A percentile compares a stretch with the other conserved stretches of the same genome.
Evolutionary conservation across 2,888 invertebrate genomes (phyloP).

Genomic region (Esperia sulphurella): DNA sequence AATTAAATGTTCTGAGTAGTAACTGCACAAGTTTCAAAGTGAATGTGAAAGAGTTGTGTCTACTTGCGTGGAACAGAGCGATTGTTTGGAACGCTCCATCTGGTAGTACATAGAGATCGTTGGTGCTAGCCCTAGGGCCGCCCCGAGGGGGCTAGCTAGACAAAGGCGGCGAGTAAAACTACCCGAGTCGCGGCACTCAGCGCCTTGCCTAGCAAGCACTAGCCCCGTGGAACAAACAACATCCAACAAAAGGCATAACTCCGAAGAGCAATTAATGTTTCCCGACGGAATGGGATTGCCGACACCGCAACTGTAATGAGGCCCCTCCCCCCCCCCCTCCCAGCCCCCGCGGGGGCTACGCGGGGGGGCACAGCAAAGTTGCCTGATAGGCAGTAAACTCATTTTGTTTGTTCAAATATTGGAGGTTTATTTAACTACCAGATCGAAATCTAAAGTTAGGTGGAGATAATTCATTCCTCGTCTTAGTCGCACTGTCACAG

Average conservation of each 20-base stretch:
- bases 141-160: neutral
- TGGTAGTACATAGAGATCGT: no score
- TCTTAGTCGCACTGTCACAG: no score
- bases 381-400: neutral
- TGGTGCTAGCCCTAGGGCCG: no score
- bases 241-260: constrained; percentile 10
- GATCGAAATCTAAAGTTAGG: neutral
- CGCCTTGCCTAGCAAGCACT: neutral
- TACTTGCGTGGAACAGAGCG: no score
- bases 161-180: neutral
- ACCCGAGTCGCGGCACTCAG: neutral
- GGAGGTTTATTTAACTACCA: neutral
- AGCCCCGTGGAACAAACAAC: constrained; percentile 1
- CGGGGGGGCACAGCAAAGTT: neutral
- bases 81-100: no score
- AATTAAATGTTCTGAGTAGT: no score
- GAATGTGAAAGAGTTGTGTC: no score
- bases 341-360: neutral
- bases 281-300: constrained; percentile 7
- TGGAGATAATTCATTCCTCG: no score
- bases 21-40: no score
- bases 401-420: neutral
- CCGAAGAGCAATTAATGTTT: constrained; percentile 12
- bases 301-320: constrained; percentile 9
- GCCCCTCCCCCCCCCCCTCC: neutral